These are phyloP conservation scores for Drosophila parabipectinata DNA, from an alignment of 1,140 invertebrate species.

Conservation along the genomic window DNA sequence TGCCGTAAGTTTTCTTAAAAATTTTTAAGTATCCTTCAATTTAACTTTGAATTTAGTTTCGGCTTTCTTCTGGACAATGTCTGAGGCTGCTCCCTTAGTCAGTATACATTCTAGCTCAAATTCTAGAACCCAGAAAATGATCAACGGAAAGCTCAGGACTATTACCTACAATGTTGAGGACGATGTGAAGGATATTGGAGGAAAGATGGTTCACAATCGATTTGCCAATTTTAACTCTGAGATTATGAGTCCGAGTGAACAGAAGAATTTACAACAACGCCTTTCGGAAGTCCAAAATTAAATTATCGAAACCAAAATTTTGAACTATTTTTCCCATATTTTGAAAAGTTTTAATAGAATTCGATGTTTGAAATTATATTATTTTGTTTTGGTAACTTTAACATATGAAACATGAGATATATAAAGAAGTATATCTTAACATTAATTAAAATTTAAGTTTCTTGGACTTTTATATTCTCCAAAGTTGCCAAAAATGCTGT, in stretches of 20 bases:
- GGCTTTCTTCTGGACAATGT: neutral
- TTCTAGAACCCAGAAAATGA: neutral
- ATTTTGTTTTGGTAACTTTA: no score
- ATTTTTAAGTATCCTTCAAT: neutral
- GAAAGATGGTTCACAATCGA: neutral
- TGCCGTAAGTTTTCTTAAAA: conserved; percentile 8
- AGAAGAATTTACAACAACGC: neutral
- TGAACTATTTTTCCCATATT: no score
- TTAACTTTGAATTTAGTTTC: neutral
- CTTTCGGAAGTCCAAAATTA: neutral
- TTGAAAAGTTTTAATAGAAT: no score
- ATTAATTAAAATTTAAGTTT: no score
- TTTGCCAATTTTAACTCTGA: neutral
- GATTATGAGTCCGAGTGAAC: neutral
- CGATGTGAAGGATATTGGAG: neutral
- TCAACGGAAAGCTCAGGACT: conserved; percentile 1
- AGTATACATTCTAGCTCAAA: conserved; percentile 6
- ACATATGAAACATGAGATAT: no score
- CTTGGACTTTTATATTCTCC: no score
- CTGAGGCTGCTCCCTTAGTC: neutral
- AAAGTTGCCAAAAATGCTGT: no score
- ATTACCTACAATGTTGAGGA: conserved; percentile 4
- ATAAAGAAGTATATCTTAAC: no score
- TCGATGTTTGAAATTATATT: no score
- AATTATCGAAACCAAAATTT: neutral